Evolutionary conservation across 2,113 vertebrate genomes (phyloP).

Genomic region (Microcebus lehilahytsara): DNA sequence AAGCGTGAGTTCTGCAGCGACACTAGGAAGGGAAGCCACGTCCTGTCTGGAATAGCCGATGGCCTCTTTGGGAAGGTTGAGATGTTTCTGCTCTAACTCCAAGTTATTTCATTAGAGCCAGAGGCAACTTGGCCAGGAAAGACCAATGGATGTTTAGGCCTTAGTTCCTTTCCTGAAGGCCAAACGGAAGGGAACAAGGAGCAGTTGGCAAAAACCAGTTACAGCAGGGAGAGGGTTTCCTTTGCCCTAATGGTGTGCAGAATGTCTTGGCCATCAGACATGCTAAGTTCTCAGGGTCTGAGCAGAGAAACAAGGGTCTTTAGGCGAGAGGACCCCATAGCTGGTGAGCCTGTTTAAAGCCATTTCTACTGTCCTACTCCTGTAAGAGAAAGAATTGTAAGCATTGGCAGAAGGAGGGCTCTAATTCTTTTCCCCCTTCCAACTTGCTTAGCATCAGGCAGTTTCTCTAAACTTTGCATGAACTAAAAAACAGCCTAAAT

Average conservation of each 20-base stretch:
- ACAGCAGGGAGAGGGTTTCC: neutral
- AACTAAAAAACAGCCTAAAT: neutral
- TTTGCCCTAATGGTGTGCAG: neutral
- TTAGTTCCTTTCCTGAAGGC: neutral
- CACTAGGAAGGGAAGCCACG: neutral
- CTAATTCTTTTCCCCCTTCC: neutral
- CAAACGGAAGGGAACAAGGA: neutral
- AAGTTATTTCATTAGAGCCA: neutral
- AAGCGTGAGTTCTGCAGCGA: neutral
- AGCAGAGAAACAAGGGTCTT: neutral
- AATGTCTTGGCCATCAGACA: neutral
- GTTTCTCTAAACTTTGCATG: neutral
- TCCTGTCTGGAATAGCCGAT: neutral
- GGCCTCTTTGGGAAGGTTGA: neutral
- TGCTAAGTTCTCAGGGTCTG: neutral
- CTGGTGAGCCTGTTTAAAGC: neutral
- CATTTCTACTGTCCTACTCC: neutral
- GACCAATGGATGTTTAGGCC: neutral
- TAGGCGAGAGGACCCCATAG: too few relatives aligned
- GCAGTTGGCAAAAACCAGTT: neutral
- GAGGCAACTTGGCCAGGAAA: neutral
- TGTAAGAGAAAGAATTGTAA: neutral
- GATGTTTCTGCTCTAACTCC: neutral
- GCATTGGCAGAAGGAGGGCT: neutral
- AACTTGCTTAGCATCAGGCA: neutral